Evolutionary conservation across 2,113 vertebrate genomes (phyloP).

Genomic region (Plectropomus leopardus): DNA sequence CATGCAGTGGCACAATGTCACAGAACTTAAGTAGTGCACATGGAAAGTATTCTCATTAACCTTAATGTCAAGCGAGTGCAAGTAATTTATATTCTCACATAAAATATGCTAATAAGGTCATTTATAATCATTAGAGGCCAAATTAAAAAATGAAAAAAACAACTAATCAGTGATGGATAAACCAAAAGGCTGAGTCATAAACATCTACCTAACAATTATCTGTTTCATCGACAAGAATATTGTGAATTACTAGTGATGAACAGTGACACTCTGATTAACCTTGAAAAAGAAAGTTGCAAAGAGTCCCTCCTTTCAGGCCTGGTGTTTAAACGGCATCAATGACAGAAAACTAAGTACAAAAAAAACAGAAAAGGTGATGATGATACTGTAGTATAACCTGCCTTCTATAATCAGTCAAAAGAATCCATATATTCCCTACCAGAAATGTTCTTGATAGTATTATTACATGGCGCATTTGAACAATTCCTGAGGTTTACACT

Average conservation of each 20-base stretch:
- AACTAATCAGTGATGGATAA: slow-evolving; percentile 1
- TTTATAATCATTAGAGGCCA: slow-evolving; percentile 47
- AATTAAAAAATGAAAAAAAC: slow-evolving; percentile 1
- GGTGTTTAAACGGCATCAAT: neutral
- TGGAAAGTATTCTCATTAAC: slow-evolving; percentile 22
- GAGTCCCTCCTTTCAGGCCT: neutral
- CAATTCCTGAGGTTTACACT: neutral
- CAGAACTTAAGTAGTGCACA: neutral
- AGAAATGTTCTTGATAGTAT: neutral
- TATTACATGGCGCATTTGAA: neutral
- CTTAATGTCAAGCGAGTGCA: slow-evolving; percentile 15
- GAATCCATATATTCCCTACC: neutral
- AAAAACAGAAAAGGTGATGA: neutral
- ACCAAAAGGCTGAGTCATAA: neutral
- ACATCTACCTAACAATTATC: neutral
- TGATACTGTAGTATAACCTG: neutral
- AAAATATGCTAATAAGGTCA: slow-evolving; percentile 48
- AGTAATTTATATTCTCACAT: slow-evolving; percentile 29
- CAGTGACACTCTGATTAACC: neutral
- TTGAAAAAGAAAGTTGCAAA: neutral
- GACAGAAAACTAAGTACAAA: too few species aligned
- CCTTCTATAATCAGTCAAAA: neutral
- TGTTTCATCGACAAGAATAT: neutral
- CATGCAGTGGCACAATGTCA: neutral
- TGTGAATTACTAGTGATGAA: neutral